A percentile compares a stretch with the other conserved stretches of the same genome.
Conservation (phyloP, 35 echinoderm and acorn worm genomes). For the Apostichopus parvimensis region DNA sequence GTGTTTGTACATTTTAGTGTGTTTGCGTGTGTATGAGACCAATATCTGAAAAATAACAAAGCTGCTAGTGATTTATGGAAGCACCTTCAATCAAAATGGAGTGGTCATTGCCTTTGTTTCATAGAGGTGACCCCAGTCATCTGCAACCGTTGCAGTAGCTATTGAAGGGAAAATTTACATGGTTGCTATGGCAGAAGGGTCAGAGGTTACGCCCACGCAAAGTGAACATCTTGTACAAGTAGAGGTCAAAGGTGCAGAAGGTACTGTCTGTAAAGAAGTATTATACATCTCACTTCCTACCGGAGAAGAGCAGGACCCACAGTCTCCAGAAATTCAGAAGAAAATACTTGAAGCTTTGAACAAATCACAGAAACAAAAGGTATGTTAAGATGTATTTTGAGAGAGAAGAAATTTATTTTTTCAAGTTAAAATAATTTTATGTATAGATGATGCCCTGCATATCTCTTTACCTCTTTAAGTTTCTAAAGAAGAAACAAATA, state of each 20-base stretch:
- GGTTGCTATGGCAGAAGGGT: constrained; percentile 15
- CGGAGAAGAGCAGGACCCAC: background rate
- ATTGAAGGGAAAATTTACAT: background rate
- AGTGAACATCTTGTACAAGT: constrained; percentile 3
- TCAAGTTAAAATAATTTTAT: no score
- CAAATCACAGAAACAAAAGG: constrained; percentile 3
- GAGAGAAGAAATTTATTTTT: background rate
- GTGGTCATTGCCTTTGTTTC: background rate
- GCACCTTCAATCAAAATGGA: background rate
- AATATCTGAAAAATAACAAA: no score
- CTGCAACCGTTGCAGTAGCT: background rate
- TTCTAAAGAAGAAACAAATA: no score
- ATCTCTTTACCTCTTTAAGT: no score
- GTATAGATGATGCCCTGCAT: no score
- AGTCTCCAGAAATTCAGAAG: background rate
- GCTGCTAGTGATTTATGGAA: no score
- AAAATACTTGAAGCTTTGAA: constrained; percentile 7
- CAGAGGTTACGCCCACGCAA: background rate
- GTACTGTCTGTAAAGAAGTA: background rate
- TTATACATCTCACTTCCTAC: background rate
- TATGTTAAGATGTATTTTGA: background rate
- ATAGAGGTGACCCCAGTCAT: background rate
- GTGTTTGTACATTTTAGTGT: no score
- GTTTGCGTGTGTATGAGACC: no score
- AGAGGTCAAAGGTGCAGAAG: background rate